A percentile compares a stretch with the other conserved stretches of the same genome.
Conservation (phyloP, 2,797 vertebrate genomes). For the Sebastes cheni region DNA sequence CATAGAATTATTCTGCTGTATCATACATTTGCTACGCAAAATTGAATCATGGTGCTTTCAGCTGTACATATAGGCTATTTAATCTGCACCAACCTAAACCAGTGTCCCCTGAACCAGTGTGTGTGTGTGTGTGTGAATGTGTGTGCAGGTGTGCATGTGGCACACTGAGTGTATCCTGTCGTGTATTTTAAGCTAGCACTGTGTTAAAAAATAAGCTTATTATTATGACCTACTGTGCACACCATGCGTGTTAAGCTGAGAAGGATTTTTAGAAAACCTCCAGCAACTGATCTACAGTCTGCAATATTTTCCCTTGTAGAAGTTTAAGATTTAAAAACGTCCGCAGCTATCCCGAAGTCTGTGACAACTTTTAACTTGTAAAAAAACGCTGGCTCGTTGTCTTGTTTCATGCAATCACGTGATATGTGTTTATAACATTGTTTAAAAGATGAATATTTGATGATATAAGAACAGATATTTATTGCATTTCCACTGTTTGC, state of each 20-base stretch:
- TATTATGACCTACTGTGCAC: conserved; percentile 44
- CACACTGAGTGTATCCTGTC: conserved; percentile 43
- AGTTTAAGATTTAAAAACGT: conserved; percentile 46
- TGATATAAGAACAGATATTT: conserved; percentile 79
- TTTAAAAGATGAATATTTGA: conserved; percentile 57
- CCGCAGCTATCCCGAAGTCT: conserved; percentile 33
- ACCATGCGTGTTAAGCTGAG: conserved; percentile 17
- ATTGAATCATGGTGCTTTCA: conserved; percentile 58
- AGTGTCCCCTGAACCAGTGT: conserved; percentile 18
- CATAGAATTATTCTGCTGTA: conserved; percentile 49
- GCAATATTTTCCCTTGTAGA: conserved; percentile 46
- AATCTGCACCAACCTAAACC: conserved; percentile 32
- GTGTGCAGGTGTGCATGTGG: conserved; percentile 27
- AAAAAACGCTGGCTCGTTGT: conserved; percentile 66
- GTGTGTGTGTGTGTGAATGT: conserved; percentile 14
- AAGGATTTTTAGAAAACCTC: conserved; percentile 22
- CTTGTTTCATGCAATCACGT: conserved; percentile 63
- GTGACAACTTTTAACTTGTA: conserved; percentile 41
- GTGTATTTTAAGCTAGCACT: conserved; percentile 45
- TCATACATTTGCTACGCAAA: conserved; percentile 50
- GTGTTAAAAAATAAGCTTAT: conserved; percentile 60
- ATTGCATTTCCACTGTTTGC: conserved; percentile 88
- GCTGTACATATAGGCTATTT: conserved; percentile 42
- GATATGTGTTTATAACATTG: conserved; percentile 54
- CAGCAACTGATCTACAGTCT: conserved; percentile 28